These are phyloP conservation scores for Microplitis mediator DNA, from an alignment of 1,140 invertebrate genomes.

Conservation along the genomic window DNA sequence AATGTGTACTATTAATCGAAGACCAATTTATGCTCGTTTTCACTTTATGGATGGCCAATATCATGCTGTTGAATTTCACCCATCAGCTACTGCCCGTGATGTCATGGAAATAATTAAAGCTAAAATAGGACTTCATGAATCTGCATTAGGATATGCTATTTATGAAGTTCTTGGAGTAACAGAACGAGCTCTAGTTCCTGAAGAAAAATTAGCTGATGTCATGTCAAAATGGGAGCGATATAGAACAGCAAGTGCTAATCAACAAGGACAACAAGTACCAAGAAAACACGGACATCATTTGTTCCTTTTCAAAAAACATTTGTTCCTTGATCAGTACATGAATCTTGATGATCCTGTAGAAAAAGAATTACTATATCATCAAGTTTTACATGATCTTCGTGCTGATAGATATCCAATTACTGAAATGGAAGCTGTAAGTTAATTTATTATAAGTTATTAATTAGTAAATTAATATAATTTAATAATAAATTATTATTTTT, in stretches of 20 bases:
- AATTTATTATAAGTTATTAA: constrained; percentile 9
- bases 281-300: constrained; percentile 67
- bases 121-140: constrained; percentile 88
- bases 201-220: constrained; percentile 92
- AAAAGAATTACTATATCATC: constrained; percentile 95
- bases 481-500: not conserved
- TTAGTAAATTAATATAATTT: not conserved
- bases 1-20: constrained; percentile 87
- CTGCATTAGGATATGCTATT: constrained; percentile 81
- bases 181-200: constrained; percentile 80
- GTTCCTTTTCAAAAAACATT: constrained; percentile 89
- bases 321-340: constrained; percentile 87
- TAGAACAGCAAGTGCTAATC: constrained; percentile 65
- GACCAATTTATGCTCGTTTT: constrained; percentile 89
- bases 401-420: constrained; percentile 90
- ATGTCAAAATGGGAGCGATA: constrained; percentile 95
- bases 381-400: constrained; percentile 87
- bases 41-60: constrained; percentile 95
- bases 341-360: constrained; percentile 87
- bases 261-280: constrained; percentile 51
- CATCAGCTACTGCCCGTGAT: constrained; percentile 89
- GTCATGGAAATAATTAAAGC: constrained; percentile 87
- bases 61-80: constrained; percentile 93
- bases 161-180: constrained; percentile 82
- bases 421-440: constrained; percentile 88